Conservation (phyloP, 2,888 invertebrate species). For the Glomeris marginata region DNA sequence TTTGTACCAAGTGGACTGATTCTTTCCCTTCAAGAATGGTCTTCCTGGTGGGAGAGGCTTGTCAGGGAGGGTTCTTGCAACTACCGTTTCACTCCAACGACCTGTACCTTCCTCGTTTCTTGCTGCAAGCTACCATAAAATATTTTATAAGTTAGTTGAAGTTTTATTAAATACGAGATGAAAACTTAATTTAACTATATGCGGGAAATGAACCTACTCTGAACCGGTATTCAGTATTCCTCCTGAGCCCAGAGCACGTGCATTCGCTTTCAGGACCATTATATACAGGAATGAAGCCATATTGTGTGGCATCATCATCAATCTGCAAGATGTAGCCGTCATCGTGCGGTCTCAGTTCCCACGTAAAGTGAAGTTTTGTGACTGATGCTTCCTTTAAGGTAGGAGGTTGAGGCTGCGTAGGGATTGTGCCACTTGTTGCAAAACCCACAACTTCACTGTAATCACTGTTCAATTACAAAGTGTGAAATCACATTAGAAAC, state of each 20-base stretch:
- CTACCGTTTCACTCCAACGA: conserved; percentile 63
- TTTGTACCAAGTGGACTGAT: conserved; percentile 62
- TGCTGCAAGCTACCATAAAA: conserved; percentile 55
- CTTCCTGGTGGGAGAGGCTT: conserved; percentile 60
- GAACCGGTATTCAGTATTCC: conserved; percentile 68
- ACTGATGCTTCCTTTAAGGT: conserved; percentile 46
- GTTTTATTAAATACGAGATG: no score
- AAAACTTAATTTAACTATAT: background rate
- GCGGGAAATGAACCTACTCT: conserved; percentile 28
- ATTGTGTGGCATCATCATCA: conserved; percentile 39
- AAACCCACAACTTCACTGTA: conserved; percentile 28
- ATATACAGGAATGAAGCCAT: conserved; percentile 65
- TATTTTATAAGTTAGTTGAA: no score
- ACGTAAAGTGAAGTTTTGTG: conserved; percentile 49
- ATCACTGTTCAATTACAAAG: conserved; percentile 22
- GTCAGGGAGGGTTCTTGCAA: conserved; percentile 62
- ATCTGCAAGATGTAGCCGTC: conserved; percentile 71
- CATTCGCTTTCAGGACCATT: conserved; percentile 56
- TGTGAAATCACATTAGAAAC: background rate
- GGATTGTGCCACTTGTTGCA: conserved; percentile 64
- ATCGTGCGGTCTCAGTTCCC: conserved; percentile 58
- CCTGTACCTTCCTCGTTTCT: conserved; percentile 71
- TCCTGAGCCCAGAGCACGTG: conserved; percentile 48
- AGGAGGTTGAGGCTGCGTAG: conserved; percentile 62
- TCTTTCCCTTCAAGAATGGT: conserved; percentile 62